Evolutionary conservation across 1,140 invertebrate genomes (phyloP).

Genomic region (Delia radicum): DNA sequence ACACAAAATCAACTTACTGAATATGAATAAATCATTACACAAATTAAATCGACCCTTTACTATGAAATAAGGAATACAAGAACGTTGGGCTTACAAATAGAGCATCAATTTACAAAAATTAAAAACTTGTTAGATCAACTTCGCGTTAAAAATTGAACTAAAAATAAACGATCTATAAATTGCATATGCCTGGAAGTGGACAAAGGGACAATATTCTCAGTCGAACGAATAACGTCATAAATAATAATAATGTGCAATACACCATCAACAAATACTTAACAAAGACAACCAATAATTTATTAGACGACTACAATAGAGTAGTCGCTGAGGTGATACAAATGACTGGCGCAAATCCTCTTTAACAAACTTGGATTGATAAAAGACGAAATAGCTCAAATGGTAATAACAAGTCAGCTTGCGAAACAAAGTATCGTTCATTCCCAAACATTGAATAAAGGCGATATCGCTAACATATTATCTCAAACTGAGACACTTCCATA

Average conservation of each 20-base stretch:
- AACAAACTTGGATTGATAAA: background rate
- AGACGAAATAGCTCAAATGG: background rate
- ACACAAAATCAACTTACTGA: background rate
- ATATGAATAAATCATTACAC: background rate
- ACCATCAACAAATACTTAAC: background rate
- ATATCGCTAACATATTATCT: no score
- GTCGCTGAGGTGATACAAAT: background rate
- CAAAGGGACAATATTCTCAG: background rate
- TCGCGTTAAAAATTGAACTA: background rate
- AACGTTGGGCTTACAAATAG: background rate
- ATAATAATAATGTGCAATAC: conserved; percentile 18
- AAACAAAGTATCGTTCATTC: background rate
- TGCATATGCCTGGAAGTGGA: background rate
- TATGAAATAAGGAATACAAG: background rate
- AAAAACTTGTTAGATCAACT: background rate
- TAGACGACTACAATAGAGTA: background rate
- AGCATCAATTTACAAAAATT: background rate
- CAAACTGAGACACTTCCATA: no score
- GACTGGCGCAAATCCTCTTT: background rate
- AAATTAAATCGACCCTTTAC: background rate
- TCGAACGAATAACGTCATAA: background rate
- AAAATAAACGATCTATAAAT: no score
- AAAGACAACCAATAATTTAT: background rate
- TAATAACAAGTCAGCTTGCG: background rate
- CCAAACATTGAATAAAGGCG: no score